Percentiles rank a stretch among this genome's conserved stretches.
phyloP scores from a whole-genome alignment of 2,888 invertebrate genomes.

The Abrostola triplasia region DNA sequence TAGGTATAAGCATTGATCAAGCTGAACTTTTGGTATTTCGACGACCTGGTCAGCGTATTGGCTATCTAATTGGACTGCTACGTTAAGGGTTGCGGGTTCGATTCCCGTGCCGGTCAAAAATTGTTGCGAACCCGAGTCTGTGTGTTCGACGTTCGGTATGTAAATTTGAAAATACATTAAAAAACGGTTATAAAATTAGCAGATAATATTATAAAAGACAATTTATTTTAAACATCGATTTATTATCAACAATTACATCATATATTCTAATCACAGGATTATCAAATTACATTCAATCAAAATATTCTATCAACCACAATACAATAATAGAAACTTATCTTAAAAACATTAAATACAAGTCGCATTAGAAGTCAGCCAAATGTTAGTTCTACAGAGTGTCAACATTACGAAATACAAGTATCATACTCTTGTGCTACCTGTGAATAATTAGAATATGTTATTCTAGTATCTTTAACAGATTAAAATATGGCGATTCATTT shows the following conservation, averaged over 20 bases:
- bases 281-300: conserved; percentile 73
- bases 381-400: conserved; percentile 16
- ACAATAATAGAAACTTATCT: conserved; percentile 58
- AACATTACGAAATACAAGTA: conserved; percentile 34
- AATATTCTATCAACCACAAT: conserved; percentile 65
- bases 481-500: conserved; percentile 35
- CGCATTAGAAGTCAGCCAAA: conserved; percentile 44
- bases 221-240: conserved; percentile 69
- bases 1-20: no score
- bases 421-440: conserved; percentile 39
- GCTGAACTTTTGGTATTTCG: no score
- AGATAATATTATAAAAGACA: no score
- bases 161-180: no score
- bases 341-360: conserved; percentile 59
- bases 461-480: conserved; percentile 35
- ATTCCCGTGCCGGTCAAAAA: no score
- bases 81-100: no score
- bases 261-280: conserved; percentile 78
- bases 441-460: conserved; percentile 46
- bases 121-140: no score
- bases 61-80: no score
- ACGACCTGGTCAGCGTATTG: no score
- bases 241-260: conserved; percentile 78
- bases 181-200: no score
- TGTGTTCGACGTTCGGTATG: no score